Evolutionary conservation across 2,113 vertebrate species (phyloP).

Genomic region (Typhlomys cinereus): DNA sequence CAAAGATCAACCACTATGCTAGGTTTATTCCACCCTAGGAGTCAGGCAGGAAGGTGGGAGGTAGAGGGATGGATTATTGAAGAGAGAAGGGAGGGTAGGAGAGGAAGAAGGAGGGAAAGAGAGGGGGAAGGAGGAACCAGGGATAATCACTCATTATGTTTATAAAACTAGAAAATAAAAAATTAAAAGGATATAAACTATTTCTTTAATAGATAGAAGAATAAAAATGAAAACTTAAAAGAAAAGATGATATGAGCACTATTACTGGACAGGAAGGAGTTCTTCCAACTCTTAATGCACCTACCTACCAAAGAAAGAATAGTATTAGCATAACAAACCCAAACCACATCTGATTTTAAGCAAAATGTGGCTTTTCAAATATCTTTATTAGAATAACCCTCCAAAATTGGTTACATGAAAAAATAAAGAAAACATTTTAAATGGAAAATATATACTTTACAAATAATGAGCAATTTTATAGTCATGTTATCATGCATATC

Average conservation of each 20-base stretch:
- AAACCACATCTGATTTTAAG: not conserved
- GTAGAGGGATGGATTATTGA: no score
- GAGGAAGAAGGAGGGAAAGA: no score
- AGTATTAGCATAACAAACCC: not conserved
- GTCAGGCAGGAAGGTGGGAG: no score
- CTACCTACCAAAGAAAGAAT: not conserved
- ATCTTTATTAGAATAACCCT: not conserved
- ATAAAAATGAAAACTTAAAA: not conserved
- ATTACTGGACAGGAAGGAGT: not conserved
- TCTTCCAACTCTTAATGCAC: not conserved
- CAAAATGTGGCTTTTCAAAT: not conserved
- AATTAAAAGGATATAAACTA: not conserved
- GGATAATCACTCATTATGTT: no score
- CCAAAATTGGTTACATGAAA: not conserved
- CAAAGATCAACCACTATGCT: no score
- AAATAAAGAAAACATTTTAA: not conserved
- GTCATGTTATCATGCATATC: not conserved
- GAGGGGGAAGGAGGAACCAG: no score
- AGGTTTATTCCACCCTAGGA: no score
- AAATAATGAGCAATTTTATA: conserved; percentile 12
- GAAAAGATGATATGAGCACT: not conserved
- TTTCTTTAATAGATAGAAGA: not conserved
- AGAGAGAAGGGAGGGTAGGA: no score
- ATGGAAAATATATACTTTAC: not conserved
- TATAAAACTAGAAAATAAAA: no score